Evolutionary conservation across 2,797 vertebrate species (phyloP).

Genomic region (Melanotaenia trifasciata): DNA sequence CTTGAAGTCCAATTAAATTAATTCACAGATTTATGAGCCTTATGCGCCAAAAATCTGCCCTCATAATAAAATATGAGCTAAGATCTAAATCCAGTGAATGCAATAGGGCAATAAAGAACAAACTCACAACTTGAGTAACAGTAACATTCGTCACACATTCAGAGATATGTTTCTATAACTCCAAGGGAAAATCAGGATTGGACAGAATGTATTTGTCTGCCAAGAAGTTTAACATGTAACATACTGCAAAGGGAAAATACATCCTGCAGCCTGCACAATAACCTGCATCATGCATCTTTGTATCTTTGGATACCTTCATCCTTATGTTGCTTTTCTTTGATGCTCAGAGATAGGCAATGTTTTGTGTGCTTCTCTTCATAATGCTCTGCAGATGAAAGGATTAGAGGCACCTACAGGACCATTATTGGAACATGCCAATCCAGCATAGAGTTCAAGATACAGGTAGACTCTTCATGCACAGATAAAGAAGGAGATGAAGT

Average conservation of each 20-base stretch:
- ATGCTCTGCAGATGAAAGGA: slow-evolving; percentile 49
- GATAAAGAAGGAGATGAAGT: slow-evolving; percentile 52
- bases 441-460: slow-evolving; percentile 46
- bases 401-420: slow-evolving; percentile 30
- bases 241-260: background rate
- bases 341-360: slow-evolving; percentile 22
- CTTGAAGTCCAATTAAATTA: slow-evolving; percentile 3
- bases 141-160: slow-evolving; percentile 26
- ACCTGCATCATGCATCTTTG: slow-evolving; percentile 21
- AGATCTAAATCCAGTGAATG: slow-evolving; percentile 24
- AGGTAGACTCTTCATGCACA: slow-evolving; percentile 42
- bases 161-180: background rate
- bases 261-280: background rate
- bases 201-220: slow-evolving; percentile 1
- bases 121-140: background rate
- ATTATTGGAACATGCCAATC: slow-evolving; percentile 52
- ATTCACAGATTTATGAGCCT: slow-evolving; percentile 7
- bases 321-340: slow-evolving; percentile 33
- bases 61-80: slow-evolving; percentile 3
- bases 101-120: background rate
- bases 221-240: slow-evolving; percentile 3
- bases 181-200: background rate
- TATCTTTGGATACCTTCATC: slow-evolving; percentile 18
- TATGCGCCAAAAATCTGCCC: slow-evolving; percentile 11
- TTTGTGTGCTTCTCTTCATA: slow-evolving; percentile 20